Base-by-base conservation (phyloP, 2,888 invertebrate genomes). In the Gandaritis pyraliata region DNA sequence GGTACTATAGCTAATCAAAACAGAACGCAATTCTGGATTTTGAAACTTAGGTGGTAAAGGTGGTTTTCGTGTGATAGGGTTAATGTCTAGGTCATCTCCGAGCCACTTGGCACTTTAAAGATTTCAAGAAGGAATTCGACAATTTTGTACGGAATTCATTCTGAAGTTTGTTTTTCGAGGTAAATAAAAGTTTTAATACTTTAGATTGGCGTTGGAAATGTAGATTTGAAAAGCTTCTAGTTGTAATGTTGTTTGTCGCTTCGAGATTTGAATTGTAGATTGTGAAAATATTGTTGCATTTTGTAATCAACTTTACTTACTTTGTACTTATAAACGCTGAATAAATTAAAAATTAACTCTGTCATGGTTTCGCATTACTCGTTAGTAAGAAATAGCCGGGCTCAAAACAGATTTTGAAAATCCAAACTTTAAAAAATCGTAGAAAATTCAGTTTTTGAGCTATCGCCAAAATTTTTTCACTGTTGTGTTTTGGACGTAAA, bases 141-240 rank as follows among this genome's bases (percentile, higher is more conserved):
- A 82, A 84, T 86, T 83, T 84, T 83, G 82, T 85, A 85, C 83
- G 81, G 81, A 87, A 87, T 88, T 86, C 82, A 85, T 85, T 87
- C 76, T 70, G 60, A 80, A 83, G 81, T 85, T 85, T 80, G 74
- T 75, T 78, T n/a, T 80, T 71, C 64, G 70, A 71, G 77, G 76
- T 78, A 82, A 83, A 81, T 80, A 77, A 77, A 83, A 84, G 75
- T 79, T 84, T 66, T 77, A 76, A 82, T 80, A 75, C 75, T 77
- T 74, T 73, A 72, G 76, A 81, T 80, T 83, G 78, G 68, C 71
- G 71, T 73, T 76, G 72, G 74, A 75, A 76, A 68, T 71, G 69
- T 68, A 62, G 65, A 68, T 66, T 69, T 62, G 52, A 53, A 65
- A 61, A 66, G 70, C 69, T 69, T 64, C 66, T 62, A 66, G 69